Conservation (phyloP, 2,888 invertebrate genomes). For the Cataglyphis livida region DNA sequence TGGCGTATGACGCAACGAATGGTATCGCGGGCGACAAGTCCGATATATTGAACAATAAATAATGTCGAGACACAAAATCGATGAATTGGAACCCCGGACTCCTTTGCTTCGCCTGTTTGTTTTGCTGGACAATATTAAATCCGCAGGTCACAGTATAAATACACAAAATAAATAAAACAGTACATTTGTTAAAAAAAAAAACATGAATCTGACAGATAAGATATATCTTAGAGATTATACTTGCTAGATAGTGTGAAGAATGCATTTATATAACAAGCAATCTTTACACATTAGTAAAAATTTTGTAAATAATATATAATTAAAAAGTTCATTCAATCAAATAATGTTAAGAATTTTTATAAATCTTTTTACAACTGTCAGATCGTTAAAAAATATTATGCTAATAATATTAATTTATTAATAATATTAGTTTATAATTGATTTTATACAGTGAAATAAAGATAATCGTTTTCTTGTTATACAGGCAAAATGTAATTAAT, state of each 20-base stretch:
- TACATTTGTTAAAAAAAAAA: slow-evolving; percentile 25
- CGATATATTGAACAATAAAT: slow-evolving; percentile 83
- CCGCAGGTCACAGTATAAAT: slow-evolving; percentile 61
- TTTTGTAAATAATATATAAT: neutral
- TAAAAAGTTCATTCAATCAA: neutral
- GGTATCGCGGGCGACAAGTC: slow-evolving; percentile 81
- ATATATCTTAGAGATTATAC: slow-evolving; percentile 39
- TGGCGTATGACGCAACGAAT: slow-evolving; percentile 83
- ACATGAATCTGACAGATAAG: slow-evolving; percentile 19
- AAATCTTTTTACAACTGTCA: neutral
- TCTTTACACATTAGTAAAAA: neutral
- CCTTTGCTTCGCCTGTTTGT: slow-evolving; percentile 77
- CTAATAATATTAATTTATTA: neutral
- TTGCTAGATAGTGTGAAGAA: slow-evolving; percentile 10
- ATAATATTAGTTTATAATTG: neutral
- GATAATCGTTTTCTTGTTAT: neutral
- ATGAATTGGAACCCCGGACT: slow-evolving; percentile 80
- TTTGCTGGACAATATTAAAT: slow-evolving; percentile 74
- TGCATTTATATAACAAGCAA: neutral
- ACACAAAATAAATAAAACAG: slow-evolving; percentile 60
- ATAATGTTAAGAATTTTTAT: neutral
- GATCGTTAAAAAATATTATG: neutral
- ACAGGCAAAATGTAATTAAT: slow-evolving; percentile 5
- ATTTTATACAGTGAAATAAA: neutral
- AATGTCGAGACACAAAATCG: slow-evolving; percentile 82